Conservation (phyloP, 2,888 invertebrate genomes). For the Oligia fasciuncula region DNA sequence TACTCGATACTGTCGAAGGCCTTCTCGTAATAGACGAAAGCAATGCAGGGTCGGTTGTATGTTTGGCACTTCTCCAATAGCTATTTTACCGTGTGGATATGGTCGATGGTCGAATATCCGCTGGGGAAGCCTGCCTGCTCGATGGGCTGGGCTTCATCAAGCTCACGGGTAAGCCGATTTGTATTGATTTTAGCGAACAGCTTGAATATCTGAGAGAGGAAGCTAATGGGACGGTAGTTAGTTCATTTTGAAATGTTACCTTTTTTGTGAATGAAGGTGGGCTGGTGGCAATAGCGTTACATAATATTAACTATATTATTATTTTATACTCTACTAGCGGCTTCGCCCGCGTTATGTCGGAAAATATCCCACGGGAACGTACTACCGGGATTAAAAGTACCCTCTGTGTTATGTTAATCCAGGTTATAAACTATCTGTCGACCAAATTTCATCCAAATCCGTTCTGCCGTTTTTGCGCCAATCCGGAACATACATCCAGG, state of each 20-base stretch:
- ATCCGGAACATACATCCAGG: neutral
- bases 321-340: neutral
- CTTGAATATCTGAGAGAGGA: too few species aligned
- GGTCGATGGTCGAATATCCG: neutral
- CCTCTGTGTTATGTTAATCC: neutral
- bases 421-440: neutral
- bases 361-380: neutral
- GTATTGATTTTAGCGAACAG: too few species aligned
- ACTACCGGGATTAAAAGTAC: neutral
- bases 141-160: too few species aligned
- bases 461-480: neutral
- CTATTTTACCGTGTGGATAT: neutral
- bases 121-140: neutral
- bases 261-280: too few species aligned
- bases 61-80: neutral
- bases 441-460: neutral
- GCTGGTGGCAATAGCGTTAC: too few species aligned
- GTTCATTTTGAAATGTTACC: too few species aligned
- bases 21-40: neutral
- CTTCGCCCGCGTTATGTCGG: neutral
- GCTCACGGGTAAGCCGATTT: too few species aligned
- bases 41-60: neutral
- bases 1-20: neutral
- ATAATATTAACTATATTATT: neutral
- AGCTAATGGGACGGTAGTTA: too few species aligned